Evolutionary conservation across 2,888 invertebrate species (phyloP), one percentile per base, ranked within the genome.

Genomic region (Drosophila cyrtoloma): DNA sequence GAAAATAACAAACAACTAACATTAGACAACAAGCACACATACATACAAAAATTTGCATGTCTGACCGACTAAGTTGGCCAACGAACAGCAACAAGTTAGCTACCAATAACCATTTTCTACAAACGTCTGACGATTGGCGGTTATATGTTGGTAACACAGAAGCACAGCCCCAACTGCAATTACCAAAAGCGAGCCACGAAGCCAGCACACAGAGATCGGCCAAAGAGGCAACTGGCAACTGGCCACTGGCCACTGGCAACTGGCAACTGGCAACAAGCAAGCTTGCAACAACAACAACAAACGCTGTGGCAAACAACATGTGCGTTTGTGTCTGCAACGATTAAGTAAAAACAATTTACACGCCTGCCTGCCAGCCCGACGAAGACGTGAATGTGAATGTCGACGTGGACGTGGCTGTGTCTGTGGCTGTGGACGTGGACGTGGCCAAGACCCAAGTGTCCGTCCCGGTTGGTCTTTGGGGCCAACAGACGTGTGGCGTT

Each of bases 331-430:
- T 85, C 88, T 80, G 83, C 85, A 86, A 78, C 88, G 89, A 91
- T 91, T 90, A 89, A 89, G 89, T 91, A 88, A 89, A 90, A 89
- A 91, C 91, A 88, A 91, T 91, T 89, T 89, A 89, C 91, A 89
- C 89, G 89, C 91, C 88, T 90, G 91, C 91, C 89, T 77, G 76
- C 81, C 86, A 67, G 75, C 47, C 68, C 61, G 69, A n/a, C 56
- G 47, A 39, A 69, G 62, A 57, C 30, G 63, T 63, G 58, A 52
- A 64, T 39, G 68, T 69, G 62, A 51, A 66, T 52, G 66, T 35
- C 56, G 33, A 47, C 26, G 16, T 47, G 47, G 47, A 47, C 47
- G 44, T n/a, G n/a, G 42, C 5, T 3, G n/a, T 47, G 44, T 7
- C 16, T 39, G 39, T 39, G 16, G 3, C 19, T 19, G 5, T 42